A percentile compares a stretch with the other conserved stretches of the same genome.
phyloP scores from a whole-genome alignment of 2,797 vertebrate species.

The Falco peregrinus region DNA sequence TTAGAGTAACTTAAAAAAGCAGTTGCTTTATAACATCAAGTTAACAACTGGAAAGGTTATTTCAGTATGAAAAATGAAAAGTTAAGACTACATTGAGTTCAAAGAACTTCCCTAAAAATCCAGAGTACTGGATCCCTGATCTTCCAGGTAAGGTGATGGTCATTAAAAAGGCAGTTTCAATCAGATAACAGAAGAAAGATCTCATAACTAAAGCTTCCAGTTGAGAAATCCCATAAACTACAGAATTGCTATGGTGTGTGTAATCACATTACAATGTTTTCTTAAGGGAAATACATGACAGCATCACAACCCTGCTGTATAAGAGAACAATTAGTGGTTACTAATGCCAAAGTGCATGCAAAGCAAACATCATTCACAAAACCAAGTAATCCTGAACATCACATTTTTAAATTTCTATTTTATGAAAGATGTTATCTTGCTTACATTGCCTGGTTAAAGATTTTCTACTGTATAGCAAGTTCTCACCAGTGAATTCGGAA shows the following conservation, averaged over 20 bases:
- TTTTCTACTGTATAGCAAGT: conserved; percentile 33
- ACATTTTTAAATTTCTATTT: background rate
- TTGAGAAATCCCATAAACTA: background rate
- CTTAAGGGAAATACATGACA: background rate
- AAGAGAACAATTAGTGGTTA: background rate
- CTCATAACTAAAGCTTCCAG: background rate
- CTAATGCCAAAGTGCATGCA: conserved; percentile 14
- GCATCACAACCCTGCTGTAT: background rate
- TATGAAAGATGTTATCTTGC: background rate
- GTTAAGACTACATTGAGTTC: background rate
- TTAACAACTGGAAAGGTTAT: background rate
- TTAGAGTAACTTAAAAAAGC: background rate
- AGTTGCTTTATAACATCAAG: background rate
- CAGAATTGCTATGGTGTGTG: background rate
- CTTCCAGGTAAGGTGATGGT: background rate
- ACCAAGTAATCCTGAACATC: background rate
- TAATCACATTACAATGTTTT: background rate
- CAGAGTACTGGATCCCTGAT: background rate
- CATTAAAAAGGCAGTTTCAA: background rate
- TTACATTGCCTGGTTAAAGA: conserved; percentile 24
- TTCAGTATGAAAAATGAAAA: background rate
- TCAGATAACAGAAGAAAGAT: background rate
- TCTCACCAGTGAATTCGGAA: conserved; percentile 61
- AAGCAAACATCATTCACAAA: background rate
- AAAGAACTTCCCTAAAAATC: background rate